phyloP scores from a whole-genome alignment of 2,888 invertebrate genomes.

The Cataglyphis rosenhaueri region DNA sequence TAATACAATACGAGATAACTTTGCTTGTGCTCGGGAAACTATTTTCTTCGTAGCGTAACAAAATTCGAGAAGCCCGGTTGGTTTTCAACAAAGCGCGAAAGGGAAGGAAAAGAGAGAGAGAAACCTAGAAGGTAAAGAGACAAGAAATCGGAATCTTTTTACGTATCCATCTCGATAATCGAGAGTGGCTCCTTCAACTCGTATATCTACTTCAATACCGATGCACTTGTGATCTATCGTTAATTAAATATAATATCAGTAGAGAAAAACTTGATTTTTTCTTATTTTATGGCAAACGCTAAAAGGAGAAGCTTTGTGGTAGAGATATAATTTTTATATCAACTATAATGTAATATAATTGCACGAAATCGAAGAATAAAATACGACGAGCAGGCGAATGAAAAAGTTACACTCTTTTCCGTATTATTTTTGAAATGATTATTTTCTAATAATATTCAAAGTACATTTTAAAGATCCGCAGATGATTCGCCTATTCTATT shows the following conservation, averaged over 20 bases:
- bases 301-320: background rate
- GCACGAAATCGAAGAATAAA: background rate
- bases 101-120: constrained; percentile 12
- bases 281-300: background rate
- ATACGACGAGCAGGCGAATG: background rate
- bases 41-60: constrained; percentile 18
- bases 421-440: background rate
- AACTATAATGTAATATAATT: background rate
- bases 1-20: constrained; percentile 27
- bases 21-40: constrained; percentile 20
- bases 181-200: constrained; percentile 8
- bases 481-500: background rate
- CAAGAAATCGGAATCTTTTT: constrained; percentile 16
- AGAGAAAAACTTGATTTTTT: background rate
- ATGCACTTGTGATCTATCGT: background rate
- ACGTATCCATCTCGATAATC: background rate
- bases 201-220: background rate
- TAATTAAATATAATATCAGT: constrained; percentile 23
- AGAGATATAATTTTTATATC: background rate
- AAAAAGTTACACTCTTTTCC: background rate
- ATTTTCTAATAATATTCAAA: constrained; percentile 13
- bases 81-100: constrained; percentile 24
- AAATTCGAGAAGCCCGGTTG: constrained; percentile 42
- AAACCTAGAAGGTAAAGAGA: background rate
- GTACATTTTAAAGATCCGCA: background rate